These are phyloP conservation scores for Stenchaetothrips biformis DNA, from an alignment of 2,888 invertebrate genomes.

Conservation along the genomic window DNA sequence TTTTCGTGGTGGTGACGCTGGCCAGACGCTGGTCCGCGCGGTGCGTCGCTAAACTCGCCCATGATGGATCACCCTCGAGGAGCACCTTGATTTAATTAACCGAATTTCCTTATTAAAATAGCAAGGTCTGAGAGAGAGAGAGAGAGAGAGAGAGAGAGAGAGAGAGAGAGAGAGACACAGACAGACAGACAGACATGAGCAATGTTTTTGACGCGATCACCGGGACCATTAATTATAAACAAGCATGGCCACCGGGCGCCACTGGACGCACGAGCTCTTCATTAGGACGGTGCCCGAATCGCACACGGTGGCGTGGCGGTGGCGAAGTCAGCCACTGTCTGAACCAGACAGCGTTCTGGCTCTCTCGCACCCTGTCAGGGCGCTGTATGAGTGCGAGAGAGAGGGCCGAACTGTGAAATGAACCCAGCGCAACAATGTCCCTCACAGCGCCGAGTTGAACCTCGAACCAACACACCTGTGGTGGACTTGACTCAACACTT, in stretches of 20 bases:
- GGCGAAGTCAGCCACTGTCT: too few relatives aligned
- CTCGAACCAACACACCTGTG: too few relatives aligned
- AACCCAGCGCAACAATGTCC: too few relatives aligned
- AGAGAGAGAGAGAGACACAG: neutral
- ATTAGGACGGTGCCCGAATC: neutral
- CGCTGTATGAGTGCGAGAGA: too few relatives aligned
- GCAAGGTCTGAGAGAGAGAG: neutral
- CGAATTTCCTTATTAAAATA: conserved; percentile 24
- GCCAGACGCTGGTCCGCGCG: neutral
- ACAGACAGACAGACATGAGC: neutral
- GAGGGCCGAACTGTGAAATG: too few relatives aligned
- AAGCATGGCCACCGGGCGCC: conserved; percentile 7
- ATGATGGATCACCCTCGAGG: neutral
- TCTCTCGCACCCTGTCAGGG: too few relatives aligned
- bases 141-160: neutral
- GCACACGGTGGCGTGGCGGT: too few relatives aligned
- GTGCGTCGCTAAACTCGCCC: neutral
- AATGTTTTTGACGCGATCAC: conserved; percentile 21
- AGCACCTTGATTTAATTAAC: conserved; percentile 14
- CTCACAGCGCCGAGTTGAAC: too few relatives aligned
- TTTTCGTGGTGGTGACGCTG: neutral
- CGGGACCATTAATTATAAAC: conserved; percentile 11
- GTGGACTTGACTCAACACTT: too few relatives aligned
- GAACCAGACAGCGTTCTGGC: too few relatives aligned
- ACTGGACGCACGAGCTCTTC: conserved; percentile 1